phyloP scores from a whole-genome alignment of 1,140 invertebrate species.

The Carposina sasakii region DNA sequence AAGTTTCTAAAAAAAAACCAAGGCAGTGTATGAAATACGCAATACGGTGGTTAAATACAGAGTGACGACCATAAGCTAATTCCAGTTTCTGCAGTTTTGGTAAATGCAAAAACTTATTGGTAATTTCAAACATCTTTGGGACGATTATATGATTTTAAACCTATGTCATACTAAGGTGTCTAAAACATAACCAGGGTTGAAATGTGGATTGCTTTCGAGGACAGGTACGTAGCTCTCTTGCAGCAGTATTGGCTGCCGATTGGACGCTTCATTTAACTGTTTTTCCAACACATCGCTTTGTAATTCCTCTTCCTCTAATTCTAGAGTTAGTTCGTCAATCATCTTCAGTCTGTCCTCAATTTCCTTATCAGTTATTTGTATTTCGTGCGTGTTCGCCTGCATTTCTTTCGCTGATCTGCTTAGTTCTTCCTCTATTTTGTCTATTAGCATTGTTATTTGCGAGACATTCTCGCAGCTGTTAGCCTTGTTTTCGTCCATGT shows the following conservation, averaged over 20 bases:
- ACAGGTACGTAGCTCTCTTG: slow-evolving; percentile 64
- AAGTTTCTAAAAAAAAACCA: too few relatives aligned
- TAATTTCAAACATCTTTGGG: slow-evolving; percentile 64
- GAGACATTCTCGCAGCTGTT: slow-evolving; percentile 72
- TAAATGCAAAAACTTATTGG: too few relatives aligned
- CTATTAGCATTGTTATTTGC: slow-evolving; percentile 65
- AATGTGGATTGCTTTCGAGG: slow-evolving; percentile 40
- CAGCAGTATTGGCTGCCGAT: slow-evolving; percentile 57
- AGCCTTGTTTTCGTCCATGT: slow-evolving; percentile 74
- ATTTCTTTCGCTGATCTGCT: slow-evolving; percentile 77
- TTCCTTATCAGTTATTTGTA: slow-evolving; percentile 77
- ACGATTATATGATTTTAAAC: slow-evolving; percentile 20
- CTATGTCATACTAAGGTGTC: slow-evolving; percentile 68
- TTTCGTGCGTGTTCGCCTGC: slow-evolving; percentile 73
- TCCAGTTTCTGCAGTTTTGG: too few relatives aligned
- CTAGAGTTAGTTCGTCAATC: slow-evolving; percentile 76
- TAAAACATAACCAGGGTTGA: slow-evolving; percentile 49
- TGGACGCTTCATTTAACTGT: slow-evolving; percentile 59
- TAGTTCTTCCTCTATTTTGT: slow-evolving; percentile 72
- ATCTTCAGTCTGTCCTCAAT: slow-evolving; percentile 76
- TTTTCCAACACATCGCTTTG: slow-evolving; percentile 67
- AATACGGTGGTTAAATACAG: too few relatives aligned
- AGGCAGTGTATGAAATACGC: too few relatives aligned
- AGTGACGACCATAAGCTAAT: too few relatives aligned
- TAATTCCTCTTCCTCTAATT: slow-evolving; percentile 76